A percentile compares a stretch with the other conserved stretches of the same genome.
phyloP scores from a whole-genome alignment of 2,888 invertebrate species.

The Brenthis ino region DNA sequence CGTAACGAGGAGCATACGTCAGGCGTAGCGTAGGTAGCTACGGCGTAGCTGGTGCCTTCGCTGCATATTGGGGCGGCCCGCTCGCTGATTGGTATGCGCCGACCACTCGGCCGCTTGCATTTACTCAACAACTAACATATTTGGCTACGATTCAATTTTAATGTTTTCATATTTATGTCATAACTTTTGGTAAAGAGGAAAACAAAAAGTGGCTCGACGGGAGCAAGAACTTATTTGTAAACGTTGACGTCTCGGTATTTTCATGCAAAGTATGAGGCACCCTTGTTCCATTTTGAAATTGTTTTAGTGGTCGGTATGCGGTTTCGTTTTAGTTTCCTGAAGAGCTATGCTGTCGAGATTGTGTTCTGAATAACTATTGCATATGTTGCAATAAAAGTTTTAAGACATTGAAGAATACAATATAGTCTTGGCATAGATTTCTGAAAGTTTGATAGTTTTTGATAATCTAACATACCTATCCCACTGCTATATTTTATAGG shows the following conservation, averaged over 20 bases:
- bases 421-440: slow-evolving; percentile 48
- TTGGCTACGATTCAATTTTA: slow-evolving; percentile 78
- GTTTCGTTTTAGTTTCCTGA: slow-evolving; percentile 64
- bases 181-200: slow-evolving; percentile 72
- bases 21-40: slow-evolving; percentile 65
- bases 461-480: slow-evolving; percentile 25
- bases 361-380: slow-evolving; percentile 62
- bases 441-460: slow-evolving; percentile 37
- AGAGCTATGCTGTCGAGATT: slow-evolving; percentile 59
- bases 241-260: slow-evolving; percentile 76
- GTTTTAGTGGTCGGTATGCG: slow-evolving; percentile 67
- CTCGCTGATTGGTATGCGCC: slow-evolving; percentile 66
- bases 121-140: slow-evolving; percentile 71
- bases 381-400: slow-evolving; percentile 75
- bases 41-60: slow-evolving; percentile 56
- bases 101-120: slow-evolving; percentile 58
- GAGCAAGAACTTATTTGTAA: slow-evolving; percentile 76
- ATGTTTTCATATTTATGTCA: slow-evolving; percentile 77
- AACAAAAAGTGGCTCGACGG: slow-evolving; percentile 70
- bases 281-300: slow-evolving; percentile 71
- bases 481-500: slow-evolving; percentile 15
- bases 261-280: slow-evolving; percentile 70
- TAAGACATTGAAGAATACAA: slow-evolving; percentile 76
- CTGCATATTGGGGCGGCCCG: slow-evolving; percentile 41
- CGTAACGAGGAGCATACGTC: slow-evolving; percentile 38